These are phyloP conservation scores for Ethmia dodecea DNA, from an alignment of 2,888 invertebrate species.

Conservation along the genomic window DNA sequence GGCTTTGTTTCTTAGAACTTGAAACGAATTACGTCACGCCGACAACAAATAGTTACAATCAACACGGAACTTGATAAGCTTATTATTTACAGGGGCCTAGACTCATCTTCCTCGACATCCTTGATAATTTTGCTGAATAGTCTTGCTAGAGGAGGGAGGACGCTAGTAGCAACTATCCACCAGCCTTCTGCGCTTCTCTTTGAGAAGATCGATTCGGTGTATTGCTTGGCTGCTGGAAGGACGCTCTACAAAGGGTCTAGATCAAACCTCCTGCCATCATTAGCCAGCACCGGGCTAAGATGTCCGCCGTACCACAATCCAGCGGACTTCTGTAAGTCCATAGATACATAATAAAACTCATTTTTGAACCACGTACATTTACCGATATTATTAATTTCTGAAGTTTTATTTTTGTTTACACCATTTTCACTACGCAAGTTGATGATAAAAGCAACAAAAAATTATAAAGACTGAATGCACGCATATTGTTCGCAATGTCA, in stretches of 20 bases:
- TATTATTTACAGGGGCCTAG: constrained; percentile 84
- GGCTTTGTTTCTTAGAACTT: too few relatives aligned
- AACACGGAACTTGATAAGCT: too few relatives aligned
- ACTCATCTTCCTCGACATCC: constrained; percentile 92
- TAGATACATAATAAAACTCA: too few relatives aligned
- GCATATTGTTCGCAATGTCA: too few relatives aligned
- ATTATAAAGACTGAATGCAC: too few relatives aligned
- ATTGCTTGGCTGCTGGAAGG: constrained; percentile 88
- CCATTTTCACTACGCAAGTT: too few relatives aligned
- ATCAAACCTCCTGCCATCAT: constrained; percentile 84
- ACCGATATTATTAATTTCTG: too few relatives aligned
- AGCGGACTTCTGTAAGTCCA: constrained; percentile 94
- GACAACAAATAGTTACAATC: too few relatives aligned
- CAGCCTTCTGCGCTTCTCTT: constrained; percentile 95
- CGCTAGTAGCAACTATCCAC: constrained; percentile 95
- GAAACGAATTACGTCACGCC: too few relatives aligned
- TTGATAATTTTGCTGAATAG: constrained; percentile 88
- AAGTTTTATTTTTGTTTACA: too few relatives aligned
- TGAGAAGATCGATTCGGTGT: constrained; percentile 94
- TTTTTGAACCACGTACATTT: too few relatives aligned
- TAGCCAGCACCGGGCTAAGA: constrained; percentile 83
- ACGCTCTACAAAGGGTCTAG: constrained; percentile 92
- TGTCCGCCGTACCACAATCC: constrained; percentile 98
- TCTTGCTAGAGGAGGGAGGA: constrained; percentile 90
- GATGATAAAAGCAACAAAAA: too few relatives aligned